phyloP scores from a whole-genome alignment of 2,113 vertebrate species.

The Stigmatopora nigra region DNA sequence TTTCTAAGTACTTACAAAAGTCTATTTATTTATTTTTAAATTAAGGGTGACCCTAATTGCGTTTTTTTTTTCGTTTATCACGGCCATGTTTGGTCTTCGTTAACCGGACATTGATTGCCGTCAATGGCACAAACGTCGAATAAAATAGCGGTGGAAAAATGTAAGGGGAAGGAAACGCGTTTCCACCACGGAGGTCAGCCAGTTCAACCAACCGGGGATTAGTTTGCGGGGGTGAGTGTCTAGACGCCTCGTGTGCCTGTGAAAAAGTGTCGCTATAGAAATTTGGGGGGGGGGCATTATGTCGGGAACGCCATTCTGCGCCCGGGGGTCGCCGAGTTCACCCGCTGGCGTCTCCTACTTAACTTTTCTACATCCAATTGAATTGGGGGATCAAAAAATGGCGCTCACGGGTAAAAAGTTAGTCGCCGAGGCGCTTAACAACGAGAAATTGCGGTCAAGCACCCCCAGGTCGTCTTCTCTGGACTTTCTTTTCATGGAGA shows the following conservation, averaged over 20 bases:
- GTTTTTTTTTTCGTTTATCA: background rate
- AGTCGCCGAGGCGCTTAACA: background rate
- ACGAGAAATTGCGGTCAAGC: background rate
- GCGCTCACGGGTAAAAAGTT: too few species aligned
- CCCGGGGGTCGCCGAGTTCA: background rate
- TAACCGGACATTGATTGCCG: too few species aligned
- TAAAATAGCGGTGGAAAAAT: background rate
- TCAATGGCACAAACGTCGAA: too few species aligned
- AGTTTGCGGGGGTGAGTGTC: slow-evolving; percentile 19
- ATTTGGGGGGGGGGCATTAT: slow-evolving; percentile 1
- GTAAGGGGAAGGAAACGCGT: background rate
- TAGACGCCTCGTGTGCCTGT: slow-evolving; percentile 16
- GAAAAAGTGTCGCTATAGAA: slow-evolving; percentile 3
- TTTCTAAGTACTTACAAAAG: too few species aligned
- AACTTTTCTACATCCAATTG: background rate
- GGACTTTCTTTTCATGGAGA: background rate
- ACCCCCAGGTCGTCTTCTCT: background rate
- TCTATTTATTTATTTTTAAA: background rate
- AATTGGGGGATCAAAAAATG: background rate
- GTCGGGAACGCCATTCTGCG: background rate
- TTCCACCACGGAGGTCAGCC: slow-evolving; percentile 4
- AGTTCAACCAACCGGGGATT: slow-evolving; percentile 28
- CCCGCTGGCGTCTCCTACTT: background rate
- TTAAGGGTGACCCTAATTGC: background rate
- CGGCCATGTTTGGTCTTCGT: too few species aligned